These are phyloP conservation scores for Diarsia rubi DNA, from an alignment of 2,888 invertebrate species.

Conservation along the genomic window DNA sequence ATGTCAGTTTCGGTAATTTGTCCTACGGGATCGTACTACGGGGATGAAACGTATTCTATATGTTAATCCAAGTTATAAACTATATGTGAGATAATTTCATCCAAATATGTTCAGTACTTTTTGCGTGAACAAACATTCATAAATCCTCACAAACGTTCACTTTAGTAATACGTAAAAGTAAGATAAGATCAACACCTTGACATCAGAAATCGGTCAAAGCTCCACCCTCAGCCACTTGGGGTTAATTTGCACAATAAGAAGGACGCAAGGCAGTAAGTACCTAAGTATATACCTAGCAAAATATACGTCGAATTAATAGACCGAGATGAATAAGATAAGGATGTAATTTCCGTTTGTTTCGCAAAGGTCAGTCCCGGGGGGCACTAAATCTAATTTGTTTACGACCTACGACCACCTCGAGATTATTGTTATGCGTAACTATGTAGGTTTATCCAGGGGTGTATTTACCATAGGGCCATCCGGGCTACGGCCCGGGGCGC, in stretches of 20 bases:
- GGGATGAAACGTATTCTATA: neutral
- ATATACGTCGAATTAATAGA: constrained; percentile 46
- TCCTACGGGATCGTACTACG: neutral
- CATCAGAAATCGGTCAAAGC: neutral
- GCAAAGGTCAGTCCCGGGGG: constrained; percentile 59
- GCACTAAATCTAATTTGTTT: constrained; percentile 51
- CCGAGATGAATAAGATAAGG: constrained; percentile 62
- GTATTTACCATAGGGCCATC: too few relatives aligned
- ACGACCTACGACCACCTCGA: constrained; percentile 19
- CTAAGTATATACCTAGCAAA: constrained; percentile 1
- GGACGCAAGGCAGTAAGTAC: constrained; percentile 1
- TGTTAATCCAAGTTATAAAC: neutral
- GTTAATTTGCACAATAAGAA: constrained; percentile 39
- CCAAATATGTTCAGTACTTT: neutral
- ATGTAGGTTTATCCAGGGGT: too few relatives aligned
- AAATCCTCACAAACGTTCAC: neutral
- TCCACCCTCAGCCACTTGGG: neutral
- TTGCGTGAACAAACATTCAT: neutral
- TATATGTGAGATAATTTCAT: neutral
- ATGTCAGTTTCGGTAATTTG: neutral
- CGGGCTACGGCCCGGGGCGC: too few relatives aligned
- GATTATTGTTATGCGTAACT: constrained; percentile 20
- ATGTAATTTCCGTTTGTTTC: constrained; percentile 68
- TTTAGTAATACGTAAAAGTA: neutral
- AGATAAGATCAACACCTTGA: neutral